Evolutionary conservation across 2,113 vertebrate species (phyloP).

Genomic region (Syrmaticus mikado): DNA sequence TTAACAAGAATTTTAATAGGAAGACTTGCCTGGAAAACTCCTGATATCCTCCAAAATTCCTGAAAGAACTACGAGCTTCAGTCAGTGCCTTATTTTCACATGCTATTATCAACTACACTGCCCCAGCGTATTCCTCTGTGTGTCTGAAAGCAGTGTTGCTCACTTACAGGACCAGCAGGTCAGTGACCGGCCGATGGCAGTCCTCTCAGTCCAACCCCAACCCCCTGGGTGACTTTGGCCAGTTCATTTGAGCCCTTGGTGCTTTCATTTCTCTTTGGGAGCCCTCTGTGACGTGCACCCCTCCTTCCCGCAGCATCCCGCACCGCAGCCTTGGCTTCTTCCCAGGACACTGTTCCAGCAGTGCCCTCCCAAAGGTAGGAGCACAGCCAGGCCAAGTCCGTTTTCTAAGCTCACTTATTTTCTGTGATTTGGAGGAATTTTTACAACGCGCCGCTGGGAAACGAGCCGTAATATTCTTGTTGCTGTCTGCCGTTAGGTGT

Average conservation of each 20-base stretch:
- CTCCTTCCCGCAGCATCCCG: background rate
- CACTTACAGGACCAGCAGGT: accelerated
- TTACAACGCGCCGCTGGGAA: background rate
- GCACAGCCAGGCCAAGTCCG: background rate
- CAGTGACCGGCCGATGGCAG: background rate
- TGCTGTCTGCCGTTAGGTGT: slow-evolving; percentile 59
- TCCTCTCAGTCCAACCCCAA: background rate
- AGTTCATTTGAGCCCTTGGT: background rate
- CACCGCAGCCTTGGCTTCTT: background rate
- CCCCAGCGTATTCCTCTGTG: background rate
- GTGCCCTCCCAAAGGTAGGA: background rate
- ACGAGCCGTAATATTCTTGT: background rate
- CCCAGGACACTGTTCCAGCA: accelerated
- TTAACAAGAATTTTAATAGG: background rate
- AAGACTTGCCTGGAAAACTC: background rate
- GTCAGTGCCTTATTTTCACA: background rate
- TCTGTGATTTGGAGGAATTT: background rate
- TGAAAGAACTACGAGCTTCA: background rate
- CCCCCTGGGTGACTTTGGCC: background rate
- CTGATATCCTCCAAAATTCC: background rate
- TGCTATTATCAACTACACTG: background rate
- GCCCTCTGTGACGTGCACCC: background rate
- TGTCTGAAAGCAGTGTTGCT: background rate
- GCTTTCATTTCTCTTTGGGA: background rate
- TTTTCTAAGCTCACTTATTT: background rate